Percentiles rank a stretch among this genome's conserved stretches.
These are phyloP conservation scores for Cyanistes caeruleus DNA, from an alignment of 2,113 vertebrate genomes.

Conservation along the genomic window DNA sequence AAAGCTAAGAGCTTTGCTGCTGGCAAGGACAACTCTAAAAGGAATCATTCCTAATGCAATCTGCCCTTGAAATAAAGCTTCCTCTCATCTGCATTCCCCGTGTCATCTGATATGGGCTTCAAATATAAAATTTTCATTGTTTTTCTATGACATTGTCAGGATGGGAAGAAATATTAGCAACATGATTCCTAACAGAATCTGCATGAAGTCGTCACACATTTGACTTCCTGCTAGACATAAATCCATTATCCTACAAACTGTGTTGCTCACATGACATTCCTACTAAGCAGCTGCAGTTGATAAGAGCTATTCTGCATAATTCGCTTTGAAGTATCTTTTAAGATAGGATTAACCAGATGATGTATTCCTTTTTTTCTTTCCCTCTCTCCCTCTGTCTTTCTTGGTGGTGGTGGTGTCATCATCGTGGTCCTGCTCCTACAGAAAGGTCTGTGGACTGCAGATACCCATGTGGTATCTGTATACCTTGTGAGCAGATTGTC, in stretches of 20 bases:
- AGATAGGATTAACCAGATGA: slow-evolving; percentile 43
- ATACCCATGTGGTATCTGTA: background rate
- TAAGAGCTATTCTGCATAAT: slow-evolving; percentile 50
- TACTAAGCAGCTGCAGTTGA: slow-evolving; percentile 72
- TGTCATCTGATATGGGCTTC: slow-evolving; percentile 29
- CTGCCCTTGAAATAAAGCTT: slow-evolving; percentile 68
- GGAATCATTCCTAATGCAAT: slow-evolving; percentile 49
- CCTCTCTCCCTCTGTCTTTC: background rate
- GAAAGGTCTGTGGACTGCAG: slow-evolving; percentile 1
- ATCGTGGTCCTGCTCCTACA: background rate
- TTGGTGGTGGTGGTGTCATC: rapidly evolving
- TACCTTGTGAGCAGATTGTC: background rate
- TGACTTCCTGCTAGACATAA: slow-evolving; percentile 71
- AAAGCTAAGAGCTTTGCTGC: slow-evolving; percentile 55
- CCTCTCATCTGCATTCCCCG: slow-evolving; percentile 43
- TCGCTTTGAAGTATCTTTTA: slow-evolving; percentile 59
- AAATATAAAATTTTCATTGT: slow-evolving; percentile 50
- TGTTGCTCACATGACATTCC: slow-evolving; percentile 42
- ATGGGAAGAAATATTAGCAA: slow-evolving; percentile 54
- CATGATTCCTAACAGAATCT: slow-evolving; percentile 70
- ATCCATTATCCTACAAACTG: slow-evolving; percentile 66
- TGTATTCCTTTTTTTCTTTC: background rate
- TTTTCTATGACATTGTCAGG: slow-evolving; percentile 48
- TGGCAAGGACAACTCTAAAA: slow-evolving; percentile 41
- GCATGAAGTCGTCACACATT: slow-evolving; percentile 57